A percentile compares a stretch with the other conserved stretches of the same genome.
Evolutionary conservation across 2,888 invertebrate genomes (phyloP).

Genomic region (Leptothorax acervorum): DNA sequence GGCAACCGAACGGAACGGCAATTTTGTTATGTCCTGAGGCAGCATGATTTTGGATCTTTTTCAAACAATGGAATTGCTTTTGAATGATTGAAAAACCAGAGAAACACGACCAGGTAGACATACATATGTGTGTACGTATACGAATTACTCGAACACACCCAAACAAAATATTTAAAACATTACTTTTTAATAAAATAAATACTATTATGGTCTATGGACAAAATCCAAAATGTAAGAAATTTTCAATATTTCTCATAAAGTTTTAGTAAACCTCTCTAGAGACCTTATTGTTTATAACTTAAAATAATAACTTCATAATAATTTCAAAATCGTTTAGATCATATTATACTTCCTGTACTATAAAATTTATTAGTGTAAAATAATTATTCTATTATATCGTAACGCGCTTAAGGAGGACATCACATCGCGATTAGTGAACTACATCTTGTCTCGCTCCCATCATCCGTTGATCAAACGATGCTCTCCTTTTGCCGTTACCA

Average conservation of each 20-base stretch:
- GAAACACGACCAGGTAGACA: background rate
- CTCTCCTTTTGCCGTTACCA: conserved; percentile 18
- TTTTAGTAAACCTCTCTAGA: background rate
- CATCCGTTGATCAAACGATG: conserved; percentile 33
- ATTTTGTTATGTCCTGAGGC: conserved; percentile 25
- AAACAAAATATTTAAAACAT: background rate
- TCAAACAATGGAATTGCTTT: background rate
- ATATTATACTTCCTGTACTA: background rate
- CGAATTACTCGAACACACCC: background rate
- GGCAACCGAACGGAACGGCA: background rate
- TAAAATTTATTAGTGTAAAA: background rate
- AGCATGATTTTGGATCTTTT: conserved; percentile 3
- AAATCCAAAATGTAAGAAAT: background rate
- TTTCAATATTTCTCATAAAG: background rate
- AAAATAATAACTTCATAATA: background rate
- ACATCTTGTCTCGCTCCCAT: conserved; percentile 29
- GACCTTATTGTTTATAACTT: background rate
- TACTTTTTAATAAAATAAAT: background rate
- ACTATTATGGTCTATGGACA: no score
- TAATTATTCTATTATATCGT: background rate
- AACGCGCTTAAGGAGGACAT: conserved; percentile 13
- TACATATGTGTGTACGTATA: background rate
- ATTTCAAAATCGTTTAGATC: background rate
- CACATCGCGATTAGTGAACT: conserved; percentile 9
- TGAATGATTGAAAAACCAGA: background rate